Base-by-base conservation (phyloP, 2,888 invertebrate genomes). In the Oxyteleia sp. region DNA sequence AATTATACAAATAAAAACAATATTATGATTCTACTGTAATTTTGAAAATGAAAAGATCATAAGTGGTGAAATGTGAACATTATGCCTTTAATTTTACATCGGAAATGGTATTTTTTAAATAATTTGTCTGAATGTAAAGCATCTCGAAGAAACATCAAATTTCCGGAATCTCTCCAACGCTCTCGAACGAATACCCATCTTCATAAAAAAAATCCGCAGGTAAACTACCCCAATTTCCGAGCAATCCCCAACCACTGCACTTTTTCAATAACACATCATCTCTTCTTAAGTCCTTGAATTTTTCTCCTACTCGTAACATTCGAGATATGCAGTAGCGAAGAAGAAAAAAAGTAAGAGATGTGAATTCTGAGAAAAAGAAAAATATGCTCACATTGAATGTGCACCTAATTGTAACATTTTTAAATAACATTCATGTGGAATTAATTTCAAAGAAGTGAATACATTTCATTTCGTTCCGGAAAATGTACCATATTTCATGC, bases 161-260 rank as follows among this genome's bases (percentile, higher is more conserved):
- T 61, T 61, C 26, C 43, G 43, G 61, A 26, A 43, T 43, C 16
- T 16, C 13, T 57, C n/a, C 11, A 4, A 20, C 61, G 16, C 18
- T 43, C 1, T 23, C 47, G 18, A 47, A 15, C n/a, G 18, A 47
- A 32, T 16, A 32, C 32, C 32, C 45, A 16, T 61, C 43, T 45
- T 47, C 63, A 47, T 63, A 23, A 16, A 63, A 63, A 61, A 63
- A 63, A 47, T 63, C 63, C 32, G 47, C 47, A 63, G 32, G 47
- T 63, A 63, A 63, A 47, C 63, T 32, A 47, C 63, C 63, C 32
- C 47, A 47, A 63, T 63, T 47, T 63, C 47, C 63, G 47, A 47
- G 47, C 29, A 47, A 63, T 47, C 47, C 32, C 47, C 20, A 29
- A 15, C 47, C 61, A 29, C 29, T 29, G 16, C 29, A 20, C 11